phyloP scores from a whole-genome alignment of 2,113 vertebrate genomes.

The Oxyura jamaicensis region DNA sequence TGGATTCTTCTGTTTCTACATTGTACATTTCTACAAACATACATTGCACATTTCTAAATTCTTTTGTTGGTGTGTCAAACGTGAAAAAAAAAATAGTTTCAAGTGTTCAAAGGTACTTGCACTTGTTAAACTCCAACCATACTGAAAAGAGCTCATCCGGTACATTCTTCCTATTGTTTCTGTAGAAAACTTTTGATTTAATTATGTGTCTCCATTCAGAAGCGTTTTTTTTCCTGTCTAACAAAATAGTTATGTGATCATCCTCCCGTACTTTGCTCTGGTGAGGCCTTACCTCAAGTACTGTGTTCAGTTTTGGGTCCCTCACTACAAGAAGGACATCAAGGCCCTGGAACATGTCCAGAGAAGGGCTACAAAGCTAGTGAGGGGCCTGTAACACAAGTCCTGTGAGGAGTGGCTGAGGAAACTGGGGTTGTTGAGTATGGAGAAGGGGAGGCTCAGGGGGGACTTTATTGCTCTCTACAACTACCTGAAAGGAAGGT shows the following conservation, averaged over 20 bases:
- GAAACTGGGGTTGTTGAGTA: too few relatives aligned
- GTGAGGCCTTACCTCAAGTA: too few relatives aligned
- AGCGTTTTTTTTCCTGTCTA: not conserved
- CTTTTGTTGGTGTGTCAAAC: not conserved
- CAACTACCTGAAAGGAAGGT: too few relatives aligned
- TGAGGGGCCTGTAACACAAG: too few relatives aligned
- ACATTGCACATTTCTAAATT: accelerated
- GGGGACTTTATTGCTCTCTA: too few relatives aligned
- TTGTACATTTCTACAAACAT: accelerated
- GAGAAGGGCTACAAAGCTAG: too few relatives aligned
- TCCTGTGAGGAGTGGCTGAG: too few relatives aligned
- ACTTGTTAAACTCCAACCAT: not conserved
- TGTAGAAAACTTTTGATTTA: not conserved
- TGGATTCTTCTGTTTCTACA: not conserved
- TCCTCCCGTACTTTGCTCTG: too few relatives aligned
- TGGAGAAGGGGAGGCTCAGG: too few relatives aligned
- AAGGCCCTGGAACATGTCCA: too few relatives aligned
- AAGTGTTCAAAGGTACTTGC: not conserved
- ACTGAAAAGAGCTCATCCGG: not conserved
- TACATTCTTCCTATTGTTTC: not conserved
- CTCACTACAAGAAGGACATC: too few relatives aligned
- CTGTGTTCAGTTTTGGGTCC: too few relatives aligned
- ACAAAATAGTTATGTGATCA: not conserved
- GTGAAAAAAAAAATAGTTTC: not conserved
- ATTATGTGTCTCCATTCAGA: not conserved